Evolutionary conservation across 2,888 invertebrate genomes (phyloP).

Genomic region (Podabrus alpinus): DNA sequence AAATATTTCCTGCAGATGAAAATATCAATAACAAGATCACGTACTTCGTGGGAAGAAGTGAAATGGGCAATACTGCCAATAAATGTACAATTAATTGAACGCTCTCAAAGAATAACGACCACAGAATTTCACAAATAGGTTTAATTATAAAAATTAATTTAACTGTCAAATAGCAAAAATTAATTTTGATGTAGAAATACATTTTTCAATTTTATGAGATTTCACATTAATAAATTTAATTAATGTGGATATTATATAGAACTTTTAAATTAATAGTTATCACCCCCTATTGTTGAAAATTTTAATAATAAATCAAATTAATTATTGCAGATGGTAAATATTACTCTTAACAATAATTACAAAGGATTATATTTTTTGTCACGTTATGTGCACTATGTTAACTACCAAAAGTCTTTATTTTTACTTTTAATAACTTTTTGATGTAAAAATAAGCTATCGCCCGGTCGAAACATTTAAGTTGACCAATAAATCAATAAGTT

Average conservation of each 20-base stretch:
- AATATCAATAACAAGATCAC: background rate
- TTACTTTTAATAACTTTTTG: background rate
- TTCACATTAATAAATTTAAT: background rate
- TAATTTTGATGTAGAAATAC: background rate
- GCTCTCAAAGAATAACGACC: background rate
- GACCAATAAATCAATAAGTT: background rate
- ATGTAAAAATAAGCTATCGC: background rate
- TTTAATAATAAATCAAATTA: too few species aligned
- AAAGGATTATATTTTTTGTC: too few species aligned
- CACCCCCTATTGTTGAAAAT: too few species aligned
- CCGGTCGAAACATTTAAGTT: background rate
- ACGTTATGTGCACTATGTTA: too few species aligned
- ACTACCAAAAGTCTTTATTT: too few species aligned
- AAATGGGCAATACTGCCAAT: background rate
- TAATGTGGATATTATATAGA: background rate
- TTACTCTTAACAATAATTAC: too few species aligned
- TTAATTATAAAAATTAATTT: background rate
- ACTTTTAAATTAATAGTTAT: background rate
- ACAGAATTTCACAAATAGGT: background rate
- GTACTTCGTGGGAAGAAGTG: background rate
- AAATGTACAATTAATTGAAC: background rate
- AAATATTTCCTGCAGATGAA: background rate
- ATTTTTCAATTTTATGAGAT: background rate
- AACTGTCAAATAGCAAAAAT: background rate
- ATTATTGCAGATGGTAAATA: too few species aligned